Base-by-base conservation (phyloP, 2,113 vertebrate genomes). In the Macheiramphus alcinus region DNA sequence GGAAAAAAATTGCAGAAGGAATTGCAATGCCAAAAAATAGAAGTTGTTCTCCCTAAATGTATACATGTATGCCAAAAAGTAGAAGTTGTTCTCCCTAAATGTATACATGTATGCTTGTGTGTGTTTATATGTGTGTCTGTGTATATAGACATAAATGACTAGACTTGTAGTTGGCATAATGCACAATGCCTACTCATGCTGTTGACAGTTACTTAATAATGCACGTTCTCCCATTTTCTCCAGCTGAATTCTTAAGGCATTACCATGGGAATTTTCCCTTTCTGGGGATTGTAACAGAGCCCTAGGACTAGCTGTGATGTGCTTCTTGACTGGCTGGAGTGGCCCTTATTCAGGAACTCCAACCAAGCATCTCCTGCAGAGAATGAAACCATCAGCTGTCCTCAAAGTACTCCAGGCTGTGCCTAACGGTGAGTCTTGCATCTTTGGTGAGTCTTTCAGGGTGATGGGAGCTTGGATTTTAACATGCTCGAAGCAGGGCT, bases 191-290 rank as follows among this genome's bases (percentile, higher is more conserved):
- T 93, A 1, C 80, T 42, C 45, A 27, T 48, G 53, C 66, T 90
- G 80, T 76, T 90, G 90, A 68, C 93, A 91, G 42, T 87, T 62
- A n/a, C 58, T 82, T 86, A 81, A 53, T 59, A 94, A 81, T 62
- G 48, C 70, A 59, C 9, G 0, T 65, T 94, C 67, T 94, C 63
- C 81, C 38, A 43, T 87, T 68, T 81, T 79, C 84, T 76, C 23
- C 79, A 93, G 92, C 80, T 80, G 91, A 55, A 88, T 93, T 94
- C 84, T 89, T 73, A 47, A 78, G 58, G 40, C 66, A 91, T 76
- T 94, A 29, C 58, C 89, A 73, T 48, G 78, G 89, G 93, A 94
- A 62, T 94, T 91, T 83, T 91, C 84, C 84, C 66, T 90, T 91
- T 88, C 76, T 73, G 45, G 74, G 70, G 50, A 29, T 17, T 79